Evolutionary conservation across 2,797 vertebrate species (phyloP), one percentile per base, ranked within the genome.

Genomic region (Chrysocyon brachyurus): DNA sequence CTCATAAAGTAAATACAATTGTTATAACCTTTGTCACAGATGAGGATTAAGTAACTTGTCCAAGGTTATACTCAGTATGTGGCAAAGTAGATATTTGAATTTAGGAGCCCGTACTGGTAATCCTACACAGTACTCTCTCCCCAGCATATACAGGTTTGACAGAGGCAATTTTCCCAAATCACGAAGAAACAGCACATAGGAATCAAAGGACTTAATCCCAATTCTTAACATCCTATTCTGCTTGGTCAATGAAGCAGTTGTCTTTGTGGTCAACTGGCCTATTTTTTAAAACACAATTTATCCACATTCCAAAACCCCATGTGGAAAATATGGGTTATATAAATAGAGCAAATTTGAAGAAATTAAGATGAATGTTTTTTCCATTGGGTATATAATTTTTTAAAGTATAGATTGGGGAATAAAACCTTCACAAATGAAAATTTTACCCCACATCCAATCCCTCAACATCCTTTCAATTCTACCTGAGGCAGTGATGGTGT

Each of bases 341-440:
- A 89, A 91, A 96, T 26, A 70, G 52, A 66, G 5, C 6, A 79
- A 86, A 91, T 40, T 73, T 91, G 2, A 89, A 97, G 81, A 77
- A 52, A 95, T 36, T 90, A 95, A n/a, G 87, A 26, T 83, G 91
- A 96, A 46, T 78, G 56, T 81, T 92, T 94, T 91, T 77, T 72
- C 19, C 54, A 88, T 77, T 56, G 49, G 57, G 54, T 72, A 49
- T 15, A 91, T 66, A 91, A 73, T 40, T 75, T 28, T 52, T 75
- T 54, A 96, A 93, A 52, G 21, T 81, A 73, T 54, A 95, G 82
- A 82, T 26, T 68, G 0, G 59, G 46, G 97, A 97, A 87, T 54
- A 90, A 49, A 73, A 95, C 12, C 49, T 33, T 64, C 66, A 52
- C 28, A 83, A 94, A 83, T 12, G 16, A n/a, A 86, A 86, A 72